Percentiles rank a stretch among this genome's conserved stretches.
These are phyloP conservation scores for Girardia tigrina DNA, from an alignment of 2,888 invertebrate genomes.

Conservation along the genomic window DNA sequence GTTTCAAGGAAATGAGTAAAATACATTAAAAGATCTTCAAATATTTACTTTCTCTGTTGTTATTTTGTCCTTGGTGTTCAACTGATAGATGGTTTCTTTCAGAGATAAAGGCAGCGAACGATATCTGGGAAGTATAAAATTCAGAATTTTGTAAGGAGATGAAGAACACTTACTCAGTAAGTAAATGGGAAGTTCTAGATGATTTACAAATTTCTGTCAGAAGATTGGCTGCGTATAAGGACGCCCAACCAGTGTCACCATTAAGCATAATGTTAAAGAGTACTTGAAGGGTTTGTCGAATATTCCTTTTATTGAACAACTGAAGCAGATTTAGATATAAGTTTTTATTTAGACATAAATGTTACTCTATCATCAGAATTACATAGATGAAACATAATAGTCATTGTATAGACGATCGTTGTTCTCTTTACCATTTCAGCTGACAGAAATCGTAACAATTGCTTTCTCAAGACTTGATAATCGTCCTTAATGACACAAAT, in stretches of 20 bases:
- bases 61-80: neutral
- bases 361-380: slow-evolving; percentile 6
- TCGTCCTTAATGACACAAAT: neutral
- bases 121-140: neutral
- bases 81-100: neutral
- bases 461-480: neutral
- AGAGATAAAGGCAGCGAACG: neutral
- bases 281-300: slow-evolving; percentile 17
- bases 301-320: slow-evolving; percentile 19
- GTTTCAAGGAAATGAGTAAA: neutral
- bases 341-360: neutral
- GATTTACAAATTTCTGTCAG: slow-evolving; percentile 15
- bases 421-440: slow-evolving; percentile 12
- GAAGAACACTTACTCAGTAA: neutral
- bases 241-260: slow-evolving; percentile 21
- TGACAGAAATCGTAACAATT: slow-evolving; percentile 1
- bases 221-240: slow-evolving; percentile 9
- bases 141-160: neutral
- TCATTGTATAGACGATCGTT: slow-evolving; percentile 11
- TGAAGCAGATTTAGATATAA: neutral
- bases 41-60: slow-evolving; percentile 9
- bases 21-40: neutral
- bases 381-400: slow-evolving; percentile 5
- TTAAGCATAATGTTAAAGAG: slow-evolving; percentile 17
- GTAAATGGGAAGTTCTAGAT: neutral